phyloP scores from a whole-genome alignment of 2,888 invertebrate species.

The Volucella zonaria region DNA sequence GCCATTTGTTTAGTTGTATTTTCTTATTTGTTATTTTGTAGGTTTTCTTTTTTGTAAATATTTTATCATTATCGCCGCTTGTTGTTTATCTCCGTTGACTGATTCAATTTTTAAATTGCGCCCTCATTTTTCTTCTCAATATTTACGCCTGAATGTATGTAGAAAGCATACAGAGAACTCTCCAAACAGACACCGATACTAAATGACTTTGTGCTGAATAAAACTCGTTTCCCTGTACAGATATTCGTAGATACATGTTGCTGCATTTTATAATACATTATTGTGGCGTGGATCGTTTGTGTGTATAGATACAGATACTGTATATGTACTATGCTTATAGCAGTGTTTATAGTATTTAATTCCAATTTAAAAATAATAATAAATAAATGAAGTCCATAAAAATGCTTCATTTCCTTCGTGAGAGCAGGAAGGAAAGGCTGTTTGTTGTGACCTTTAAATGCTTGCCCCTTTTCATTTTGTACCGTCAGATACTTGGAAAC shows the following conservation, averaged over 20 bases:
- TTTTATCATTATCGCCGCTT: slow-evolving; percentile 33
- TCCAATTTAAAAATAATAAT: not conserved
- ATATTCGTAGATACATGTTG: not conserved
- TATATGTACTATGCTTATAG: not conserved
- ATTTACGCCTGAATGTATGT: no score
- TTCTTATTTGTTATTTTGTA: not conserved
- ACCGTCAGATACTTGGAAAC: not conserved
- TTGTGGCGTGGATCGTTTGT: slow-evolving; percentile 1
- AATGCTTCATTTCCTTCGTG: slow-evolving; percentile 10
- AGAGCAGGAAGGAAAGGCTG: not conserved
- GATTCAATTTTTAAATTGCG: slow-evolving; percentile 49
- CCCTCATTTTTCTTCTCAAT: slow-evolving; percentile 40
- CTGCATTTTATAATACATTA: not conserved
- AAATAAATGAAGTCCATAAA: not conserved
- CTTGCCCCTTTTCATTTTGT: not conserved
- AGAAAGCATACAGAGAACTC: no score
- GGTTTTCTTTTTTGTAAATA: not conserved
- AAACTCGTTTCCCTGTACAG: slow-evolving; percentile 12
- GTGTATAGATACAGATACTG: no score
- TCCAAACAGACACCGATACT: no score
- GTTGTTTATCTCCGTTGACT: slow-evolving; percentile 36
- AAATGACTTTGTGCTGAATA: not conserved
- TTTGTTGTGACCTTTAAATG: slow-evolving; percentile 13
- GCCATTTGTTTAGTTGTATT: slow-evolving; percentile 11
- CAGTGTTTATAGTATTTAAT: slow-evolving; percentile 18